These are phyloP conservation scores for Falco berigora DNA, from an alignment of 2,797 vertebrate species.

Conservation along the genomic window DNA sequence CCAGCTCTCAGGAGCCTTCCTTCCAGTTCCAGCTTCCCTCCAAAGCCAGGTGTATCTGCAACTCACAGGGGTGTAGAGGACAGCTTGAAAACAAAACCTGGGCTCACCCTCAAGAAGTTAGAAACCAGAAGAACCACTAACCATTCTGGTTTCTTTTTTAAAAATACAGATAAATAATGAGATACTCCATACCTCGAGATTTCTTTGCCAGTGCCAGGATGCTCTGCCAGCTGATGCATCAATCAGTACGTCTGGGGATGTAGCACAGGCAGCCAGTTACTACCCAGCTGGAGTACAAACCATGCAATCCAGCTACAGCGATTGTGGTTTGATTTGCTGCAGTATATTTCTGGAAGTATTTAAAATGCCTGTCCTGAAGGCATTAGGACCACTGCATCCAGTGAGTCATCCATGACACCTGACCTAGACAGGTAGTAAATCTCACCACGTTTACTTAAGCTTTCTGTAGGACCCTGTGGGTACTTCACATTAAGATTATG, in stretches of 20 bases:
- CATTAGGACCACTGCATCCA: neutral
- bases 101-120: neutral
- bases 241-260: neutral
- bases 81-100: neutral
- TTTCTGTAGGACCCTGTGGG: neutral
- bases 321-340: neutral
- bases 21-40: neutral
- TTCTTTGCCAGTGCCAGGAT: neutral
- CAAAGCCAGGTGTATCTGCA: neutral
- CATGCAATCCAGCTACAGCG: neutral
- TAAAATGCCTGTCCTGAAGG: neutral
- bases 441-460: neutral
- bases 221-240: neutral
- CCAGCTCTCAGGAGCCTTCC: neutral
- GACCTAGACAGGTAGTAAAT: neutral
- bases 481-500: neutral
- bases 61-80: neutral
- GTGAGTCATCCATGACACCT: neutral
- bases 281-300: neutral
- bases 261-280: neutral
- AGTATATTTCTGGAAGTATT: neutral
- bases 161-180: neutral
- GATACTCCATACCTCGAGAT: neutral
- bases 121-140: neutral
- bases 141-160: neutral